Percentiles rank a stretch among this genome's conserved stretches.
These are phyloP conservation scores for Laticauda laticaudata DNA, from an alignment of 2,113 vertebrate species.

Conservation along the genomic window DNA sequence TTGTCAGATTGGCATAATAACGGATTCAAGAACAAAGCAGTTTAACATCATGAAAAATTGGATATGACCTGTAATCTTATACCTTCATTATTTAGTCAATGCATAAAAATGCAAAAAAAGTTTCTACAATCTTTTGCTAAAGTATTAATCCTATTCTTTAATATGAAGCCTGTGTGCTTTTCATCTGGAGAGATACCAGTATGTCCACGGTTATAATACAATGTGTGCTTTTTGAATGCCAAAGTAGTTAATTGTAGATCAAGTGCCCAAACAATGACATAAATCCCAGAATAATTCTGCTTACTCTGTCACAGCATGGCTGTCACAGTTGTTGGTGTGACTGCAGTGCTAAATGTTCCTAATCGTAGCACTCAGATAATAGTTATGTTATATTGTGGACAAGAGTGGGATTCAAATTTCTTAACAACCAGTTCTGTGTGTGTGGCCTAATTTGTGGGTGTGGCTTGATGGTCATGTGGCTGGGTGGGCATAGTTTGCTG, in stretches of 20 bases:
- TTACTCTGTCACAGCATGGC: neutral
- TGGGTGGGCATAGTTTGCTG: too few species aligned
- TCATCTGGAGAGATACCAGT: neutral
- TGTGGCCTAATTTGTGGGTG: too few species aligned
- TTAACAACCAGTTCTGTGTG: too few species aligned
- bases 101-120: neutral
- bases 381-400: neutral
- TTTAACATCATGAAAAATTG: neutral
- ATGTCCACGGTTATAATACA: neutral
- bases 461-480: too few species aligned
- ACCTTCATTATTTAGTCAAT: neutral
- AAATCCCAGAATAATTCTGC: neutral
- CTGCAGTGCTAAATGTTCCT: conserved; percentile 7
- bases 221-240: neutral
- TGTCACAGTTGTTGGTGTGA: conserved; percentile 10
- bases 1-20: neutral
- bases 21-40: neutral
- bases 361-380: conserved; percentile 11
- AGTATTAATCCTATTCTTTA: conserved; percentile 3
- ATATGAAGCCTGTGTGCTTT: conserved; percentile 5
- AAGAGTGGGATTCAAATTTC: too few species aligned
- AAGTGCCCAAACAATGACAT: neutral
- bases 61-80: neutral
- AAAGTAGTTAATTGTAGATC: conserved; percentile 9
- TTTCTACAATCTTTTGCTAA: neutral